Base-by-base conservation (phyloP, 2,797 vertebrate genomes). In the Chloroceryle amazona region DNA sequence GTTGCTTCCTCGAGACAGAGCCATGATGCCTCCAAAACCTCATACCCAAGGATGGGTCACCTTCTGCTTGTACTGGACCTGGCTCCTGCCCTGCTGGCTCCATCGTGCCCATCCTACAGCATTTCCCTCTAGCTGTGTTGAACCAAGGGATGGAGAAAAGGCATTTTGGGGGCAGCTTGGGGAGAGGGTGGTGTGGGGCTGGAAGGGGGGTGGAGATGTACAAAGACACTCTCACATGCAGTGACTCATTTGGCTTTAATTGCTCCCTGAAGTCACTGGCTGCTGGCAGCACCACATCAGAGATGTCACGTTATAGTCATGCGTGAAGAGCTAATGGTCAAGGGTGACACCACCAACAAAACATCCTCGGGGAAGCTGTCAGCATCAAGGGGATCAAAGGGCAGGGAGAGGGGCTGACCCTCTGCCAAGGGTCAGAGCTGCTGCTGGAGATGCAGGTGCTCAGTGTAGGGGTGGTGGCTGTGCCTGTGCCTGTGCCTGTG, bases 311-410 rank as follows among this genome's bases (percentile, higher is more conserved):
- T 85, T 95, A 94, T 42, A 93, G 85, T 96, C 96, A 96, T 90
- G 95, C 88, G 47, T 95, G 96, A 96, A 96, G 95, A 95, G 86
- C 90, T 95, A 83, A 94, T 95, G 96, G 96, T 96, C 96, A 96
- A 90, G 92, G 95, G 88, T 94, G 95, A 94, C 93, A 96, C 93
- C 76, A 91, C 80, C 93, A 93, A n/a, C 85, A 93, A 93, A 95
- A 96, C 82, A 96, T 91, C 96, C 95, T 67, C 52, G 0, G 90
- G 93, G 96, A 17, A 95, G 72, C 90, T 94, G 95, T 94, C 92
- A 93, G 85, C 3, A 10, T 51, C 0, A 2, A 2, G 55, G 81
- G 66, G 76, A 94, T 89, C 93, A 82, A 80, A 93, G 93, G 95
- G 90, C 93, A 95, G 63, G 11, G 83, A 92, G 74, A 86, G 41